These are phyloP conservation scores for Ophiodon elongatus DNA, from an alignment of 2,113 vertebrate species.

Conservation along the genomic window DNA sequence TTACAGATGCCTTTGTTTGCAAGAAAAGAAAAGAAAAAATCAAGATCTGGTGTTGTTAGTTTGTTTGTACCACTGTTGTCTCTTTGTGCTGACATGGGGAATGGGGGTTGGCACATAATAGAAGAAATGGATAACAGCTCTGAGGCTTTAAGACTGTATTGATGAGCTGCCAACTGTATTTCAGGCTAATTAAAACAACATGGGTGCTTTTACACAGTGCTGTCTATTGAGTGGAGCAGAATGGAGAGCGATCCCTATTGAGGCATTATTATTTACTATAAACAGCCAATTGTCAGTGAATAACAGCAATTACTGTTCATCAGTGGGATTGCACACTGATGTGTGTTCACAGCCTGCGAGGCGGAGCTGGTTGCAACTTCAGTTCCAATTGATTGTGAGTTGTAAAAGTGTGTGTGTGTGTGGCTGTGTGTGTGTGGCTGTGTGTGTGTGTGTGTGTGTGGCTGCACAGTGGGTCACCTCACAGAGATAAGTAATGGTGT, in stretches of 20 bases:
- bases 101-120: slow-evolving; percentile 18
- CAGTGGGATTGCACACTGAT: slow-evolving; percentile 10
- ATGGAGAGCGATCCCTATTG: slow-evolving; percentile 26
- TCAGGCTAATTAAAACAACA: slow-evolving; percentile 57
- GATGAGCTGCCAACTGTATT: slow-evolving; percentile 39
- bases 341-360: slow-evolving; percentile 18
- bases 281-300: slow-evolving; percentile 34
- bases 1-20: slow-evolving; percentile 21
- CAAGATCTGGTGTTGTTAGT: slow-evolving; percentile 20
- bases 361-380: background rate
- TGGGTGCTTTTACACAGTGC: slow-evolving; percentile 22
- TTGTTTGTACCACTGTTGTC: background rate
- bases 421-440: slow-evolving; percentile 3
- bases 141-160: slow-evolving; percentile 31
- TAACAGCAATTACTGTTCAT: slow-evolving; percentile 26
- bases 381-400: background rate
- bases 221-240: slow-evolving; percentile 26
- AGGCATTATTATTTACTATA: slow-evolving; percentile 45
- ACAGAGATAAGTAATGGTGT: slow-evolving; percentile 16
- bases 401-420: slow-evolving; percentile 1
- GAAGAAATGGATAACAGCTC: slow-evolving; percentile 28
- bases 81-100: background rate
- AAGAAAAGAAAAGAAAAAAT: background rate
- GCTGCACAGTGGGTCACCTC: slow-evolving; percentile 1
- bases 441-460: slow-evolving; percentile 12